Evolutionary conservation across 2,888 invertebrate genomes (phyloP), one percentile per base, ranked within the genome.

Genomic region (Yponomeuta cagnagella): DNA sequence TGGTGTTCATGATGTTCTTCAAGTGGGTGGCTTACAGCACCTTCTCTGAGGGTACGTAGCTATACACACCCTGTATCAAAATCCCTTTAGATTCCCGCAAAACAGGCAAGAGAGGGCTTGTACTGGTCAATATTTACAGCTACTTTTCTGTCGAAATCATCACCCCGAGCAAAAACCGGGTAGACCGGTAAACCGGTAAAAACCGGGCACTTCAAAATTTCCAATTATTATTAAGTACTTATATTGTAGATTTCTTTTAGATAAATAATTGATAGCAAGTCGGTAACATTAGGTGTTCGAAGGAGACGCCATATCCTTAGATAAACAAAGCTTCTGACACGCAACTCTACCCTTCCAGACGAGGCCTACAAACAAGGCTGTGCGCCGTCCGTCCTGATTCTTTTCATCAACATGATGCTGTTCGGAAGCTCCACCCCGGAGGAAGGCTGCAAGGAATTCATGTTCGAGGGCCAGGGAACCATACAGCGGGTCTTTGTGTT

Each of bases 391-490:
- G 97, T 99, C 77, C 94, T 99, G 73, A 98, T 99, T 77, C 97
- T 98, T 8, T 98, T 99, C 87, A 99, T 99, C 90, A 99, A 99
- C 93, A 99, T 99, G 99, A 98, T 99, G 80, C 92, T 99, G 80
- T 95, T 97, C 86, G 98, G 97, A 75, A 85, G 87, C 58, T 89
- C 87, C n/a, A 81, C 77, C 64, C 82, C 85, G 0, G 83, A 92
- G 69, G 71, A 71, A 0, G 90, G 88, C 64, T 95, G 95, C 87
- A 87, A 93, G 73, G 93, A 93, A 79, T 93, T 87, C 80, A 95
- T 96, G 96, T 96, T 94, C 80, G 92, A 93, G 0, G 93, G 94
- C 0, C 96, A 99, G 92, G 90, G 93, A 48, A 82, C 77, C 0
- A 74, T 98, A 10, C 98, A 99, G 86, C 93, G 92, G 63, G 89